Evolutionary conservation across 2,797 vertebrate species (phyloP), one percentile per base, ranked within the genome.

Genomic region (Sebastes hubbsi): DNA sequence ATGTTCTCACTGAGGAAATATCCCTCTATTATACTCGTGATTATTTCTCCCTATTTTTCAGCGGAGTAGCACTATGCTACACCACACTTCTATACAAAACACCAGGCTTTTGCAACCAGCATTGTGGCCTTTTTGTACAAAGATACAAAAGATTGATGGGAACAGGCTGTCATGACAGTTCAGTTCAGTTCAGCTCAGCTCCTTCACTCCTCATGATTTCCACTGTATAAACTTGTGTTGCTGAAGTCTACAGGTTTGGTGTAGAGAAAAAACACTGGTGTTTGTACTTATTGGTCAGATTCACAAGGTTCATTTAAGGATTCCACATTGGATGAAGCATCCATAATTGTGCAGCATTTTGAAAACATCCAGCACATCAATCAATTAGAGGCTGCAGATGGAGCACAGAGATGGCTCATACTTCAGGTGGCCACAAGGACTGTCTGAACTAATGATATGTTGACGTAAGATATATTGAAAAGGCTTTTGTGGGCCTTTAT

Each of bases 371-470:
- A 16, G 25, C 30, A 30, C 32, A 58, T 58, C 55, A 25, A 76
- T 30, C 46, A 86, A 29, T 72, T 79, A 63, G 36, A 79, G 13
- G 38, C 64, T 54, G 9, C 72, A 83, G 56, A 72, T 60, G 20
- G 29, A 77, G 42, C 29, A 46, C n/a, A 4, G 11, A 61, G 32
- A 25, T 54, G 6, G 22, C 20, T 63, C 36, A 62, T 38, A n/a
- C 24, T 42, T 73, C 60, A 77, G n/a, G 8, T 24, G 36, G 25
- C 46, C 64, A 72, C 42, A 34, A 55, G 24, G 73, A 82, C 22
- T 4, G 32, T 5, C 34, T 58, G 36, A 64, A 49, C 25, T 18
- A 54, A 69, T 2, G 2, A 12, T 22, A 4, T 55, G n/a, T 16
- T 46, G 2, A 34, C 34, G 36, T 49, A 18, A 72, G 58, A 42